Evolutionary conservation across 1,140 invertebrate species (phyloP).

Genomic region (Leguminivora glycinivorella): DNA sequence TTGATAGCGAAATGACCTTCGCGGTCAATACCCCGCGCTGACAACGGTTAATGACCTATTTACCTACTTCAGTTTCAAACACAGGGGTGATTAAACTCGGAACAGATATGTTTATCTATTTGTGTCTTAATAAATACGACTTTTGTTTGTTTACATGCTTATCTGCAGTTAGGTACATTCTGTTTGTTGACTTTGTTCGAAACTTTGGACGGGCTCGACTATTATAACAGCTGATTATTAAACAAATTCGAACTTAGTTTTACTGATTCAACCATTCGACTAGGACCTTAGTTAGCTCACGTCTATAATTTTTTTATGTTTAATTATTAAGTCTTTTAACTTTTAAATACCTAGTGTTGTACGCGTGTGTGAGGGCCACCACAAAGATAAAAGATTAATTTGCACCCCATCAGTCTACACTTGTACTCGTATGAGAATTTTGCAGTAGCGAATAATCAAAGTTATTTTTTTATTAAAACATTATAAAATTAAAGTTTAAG

Average conservation of each 20-base stretch:
- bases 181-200: constrained; percentile 14
- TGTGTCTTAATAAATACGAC: neutral
- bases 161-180: neutral
- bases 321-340: too few relatives aligned
- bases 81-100: neutral
- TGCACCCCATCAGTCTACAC: too few relatives aligned
- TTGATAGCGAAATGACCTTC: constrained; percentile 58
- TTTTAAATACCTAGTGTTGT: too few relatives aligned
- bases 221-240: neutral
- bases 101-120: neutral
- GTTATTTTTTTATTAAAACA: too few relatives aligned
- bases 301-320: neutral
- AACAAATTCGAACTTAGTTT: neutral
- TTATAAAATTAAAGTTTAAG: too few relatives aligned
- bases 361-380: too few relatives aligned
- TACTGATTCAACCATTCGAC: neutral
- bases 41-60: constrained; percentile 45
- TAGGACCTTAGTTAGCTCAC: neutral
- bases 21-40: constrained; percentile 51
- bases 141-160: neutral
- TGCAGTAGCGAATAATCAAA: too few relatives aligned
- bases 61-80: constrained; percentile 29
- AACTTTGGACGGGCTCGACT: neutral
- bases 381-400: too few relatives aligned
- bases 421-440: too few relatives aligned